phyloP scores from a whole-genome alignment of 2,888 invertebrate species.

The Mimas tiliae region DNA sequence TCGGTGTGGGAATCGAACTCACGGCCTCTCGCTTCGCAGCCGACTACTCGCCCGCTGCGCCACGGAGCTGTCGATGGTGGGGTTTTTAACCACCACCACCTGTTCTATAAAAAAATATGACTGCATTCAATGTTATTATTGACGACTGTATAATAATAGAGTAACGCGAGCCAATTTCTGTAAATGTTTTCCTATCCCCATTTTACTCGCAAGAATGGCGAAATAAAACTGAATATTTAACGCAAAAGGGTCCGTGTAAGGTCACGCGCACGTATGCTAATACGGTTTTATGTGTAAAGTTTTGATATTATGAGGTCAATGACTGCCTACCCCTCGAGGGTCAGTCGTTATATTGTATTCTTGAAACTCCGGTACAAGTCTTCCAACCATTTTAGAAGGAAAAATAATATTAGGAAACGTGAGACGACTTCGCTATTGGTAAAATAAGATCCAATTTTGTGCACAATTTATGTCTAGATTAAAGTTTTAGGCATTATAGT shows the following conservation, averaged over 20 bases:
- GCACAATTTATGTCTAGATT: constrained; percentile 9
- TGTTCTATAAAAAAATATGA: no score
- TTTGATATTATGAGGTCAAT: constrained; percentile 15
- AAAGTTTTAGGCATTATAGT: constrained; percentile 2
- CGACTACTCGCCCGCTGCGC: no score
- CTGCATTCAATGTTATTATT: no score
- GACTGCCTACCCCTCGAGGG: not conserved
- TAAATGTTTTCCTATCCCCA: not conserved
- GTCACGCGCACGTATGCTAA: constrained; percentile 16
- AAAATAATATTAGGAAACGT: constrained; percentile 23
- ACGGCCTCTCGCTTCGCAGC: no score
- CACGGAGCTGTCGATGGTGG: no score
- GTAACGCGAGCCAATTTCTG: not conserved
- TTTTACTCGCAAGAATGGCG: constrained; percentile 5
- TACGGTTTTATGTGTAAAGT: constrained; percentile 25
- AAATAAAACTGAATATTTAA: constrained; percentile 19
- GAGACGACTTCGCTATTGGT: not conserved
- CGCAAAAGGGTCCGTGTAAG: not conserved
- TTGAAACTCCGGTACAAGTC: constrained; percentile 12
- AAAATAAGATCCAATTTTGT: not conserved
- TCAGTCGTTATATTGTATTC: constrained; percentile 5
- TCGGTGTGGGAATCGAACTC: no score
- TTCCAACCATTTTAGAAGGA: constrained; percentile 13
- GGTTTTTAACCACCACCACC: no score
- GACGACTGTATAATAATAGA: not conserved